Evolutionary conservation across 2,888 invertebrate genomes (phyloP).

Genomic region (Cantharis rustica): DNA sequence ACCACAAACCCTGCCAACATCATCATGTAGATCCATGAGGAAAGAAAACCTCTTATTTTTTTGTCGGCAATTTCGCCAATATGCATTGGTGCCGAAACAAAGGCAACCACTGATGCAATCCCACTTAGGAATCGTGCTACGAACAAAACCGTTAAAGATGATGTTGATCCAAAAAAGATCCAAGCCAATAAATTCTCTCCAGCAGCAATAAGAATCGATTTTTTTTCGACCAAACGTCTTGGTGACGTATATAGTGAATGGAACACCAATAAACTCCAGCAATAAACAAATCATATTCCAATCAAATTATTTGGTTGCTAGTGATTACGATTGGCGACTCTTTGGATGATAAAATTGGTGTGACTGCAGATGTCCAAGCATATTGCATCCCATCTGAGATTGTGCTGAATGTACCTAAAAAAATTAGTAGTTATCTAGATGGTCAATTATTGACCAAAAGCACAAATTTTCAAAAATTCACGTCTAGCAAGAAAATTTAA

Average conservation of each 20-base stretch:
- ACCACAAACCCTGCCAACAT: constrained; percentile 26
- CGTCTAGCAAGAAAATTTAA: too few relatives aligned
- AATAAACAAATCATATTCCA: background rate
- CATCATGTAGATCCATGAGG: constrained; percentile 23
- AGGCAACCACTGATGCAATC: constrained; percentile 12
- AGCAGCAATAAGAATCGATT: constrained; percentile 48
- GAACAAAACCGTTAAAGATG: constrained; percentile 45
- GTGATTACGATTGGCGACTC: constrained; percentile 6
- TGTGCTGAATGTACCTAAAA: constrained; percentile 29
- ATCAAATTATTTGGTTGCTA: background rate
- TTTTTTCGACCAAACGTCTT: constrained; percentile 48
- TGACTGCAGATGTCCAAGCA: constrained; percentile 33
- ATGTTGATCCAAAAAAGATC: constrained; percentile 48
- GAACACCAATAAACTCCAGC: background rate
- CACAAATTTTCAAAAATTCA: too few relatives aligned
- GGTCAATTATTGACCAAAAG: too few relatives aligned
- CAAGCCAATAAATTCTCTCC: constrained; percentile 46
- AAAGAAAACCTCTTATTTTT: constrained; percentile 26
- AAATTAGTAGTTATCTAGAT: too few relatives aligned
- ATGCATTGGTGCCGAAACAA: constrained; percentile 28
- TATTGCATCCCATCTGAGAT: constrained; percentile 36
- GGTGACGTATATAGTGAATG: constrained; percentile 37
- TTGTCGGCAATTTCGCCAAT: constrained; percentile 29
- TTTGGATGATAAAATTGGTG: constrained; percentile 24
- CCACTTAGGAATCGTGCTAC: constrained; percentile 47